Conservation (phyloP, 2,797 vertebrate genomes). For the Graptemys geographica region DNA sequence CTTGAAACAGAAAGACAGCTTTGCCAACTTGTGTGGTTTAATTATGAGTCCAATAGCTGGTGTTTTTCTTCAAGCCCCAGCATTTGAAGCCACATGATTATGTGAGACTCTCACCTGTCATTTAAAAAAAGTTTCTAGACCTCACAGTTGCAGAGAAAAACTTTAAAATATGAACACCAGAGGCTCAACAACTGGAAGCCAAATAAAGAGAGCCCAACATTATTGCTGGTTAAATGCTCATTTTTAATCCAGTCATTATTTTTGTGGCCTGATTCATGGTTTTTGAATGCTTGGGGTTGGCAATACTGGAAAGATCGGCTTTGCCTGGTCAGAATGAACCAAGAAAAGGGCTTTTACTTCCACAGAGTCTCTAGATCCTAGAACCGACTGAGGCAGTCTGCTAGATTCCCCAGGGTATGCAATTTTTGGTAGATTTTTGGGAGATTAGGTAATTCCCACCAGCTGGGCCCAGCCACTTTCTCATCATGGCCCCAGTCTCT, state of each 20-base stretch:
- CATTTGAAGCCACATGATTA: neutral
- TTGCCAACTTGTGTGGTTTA: neutral
- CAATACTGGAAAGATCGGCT: neutral
- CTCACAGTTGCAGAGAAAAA: neutral
- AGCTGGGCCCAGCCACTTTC: neutral
- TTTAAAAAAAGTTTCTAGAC: neutral
- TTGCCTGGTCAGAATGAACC: neutral
- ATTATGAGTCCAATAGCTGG: no score
- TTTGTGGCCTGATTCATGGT: neutral
- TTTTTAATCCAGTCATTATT: neutral
- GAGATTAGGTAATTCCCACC: neutral
- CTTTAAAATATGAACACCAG: neutral
- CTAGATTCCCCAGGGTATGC: neutral
- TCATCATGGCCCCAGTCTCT: neutral
- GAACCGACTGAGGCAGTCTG: neutral
- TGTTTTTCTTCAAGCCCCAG: no score
- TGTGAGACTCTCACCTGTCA: neutral
- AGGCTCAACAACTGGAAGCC: neutral
- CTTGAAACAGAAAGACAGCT: neutral
- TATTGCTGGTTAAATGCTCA: neutral
- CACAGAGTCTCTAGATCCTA: neutral
- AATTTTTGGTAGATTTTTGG: neutral
- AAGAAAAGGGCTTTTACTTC: neutral
- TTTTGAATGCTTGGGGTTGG: neutral
- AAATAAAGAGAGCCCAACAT: neutral